Evolutionary conservation across 2,888 invertebrate species (phyloP).

Genomic region (Barypeithes pellucidus): DNA sequence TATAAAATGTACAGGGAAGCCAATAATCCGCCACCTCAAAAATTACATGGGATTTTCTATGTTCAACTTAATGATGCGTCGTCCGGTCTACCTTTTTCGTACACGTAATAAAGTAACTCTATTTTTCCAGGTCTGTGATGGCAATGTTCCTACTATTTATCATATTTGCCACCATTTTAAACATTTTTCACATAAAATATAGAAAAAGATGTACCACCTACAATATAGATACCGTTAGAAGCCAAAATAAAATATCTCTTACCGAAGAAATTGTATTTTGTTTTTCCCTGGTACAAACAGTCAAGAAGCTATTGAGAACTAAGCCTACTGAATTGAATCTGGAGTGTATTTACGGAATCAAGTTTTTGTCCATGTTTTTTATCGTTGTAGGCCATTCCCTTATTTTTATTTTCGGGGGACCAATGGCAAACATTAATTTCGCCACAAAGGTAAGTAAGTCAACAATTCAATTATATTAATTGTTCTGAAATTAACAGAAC

Average conservation of each 20-base stretch:
- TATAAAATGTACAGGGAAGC: too few relatives aligned
- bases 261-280: slow-evolving; percentile 66
- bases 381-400: slow-evolving; percentile 80
- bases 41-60: too few relatives aligned
- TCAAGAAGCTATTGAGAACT: slow-evolving; percentile 75
- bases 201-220: slow-evolving; percentile 58
- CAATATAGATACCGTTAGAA: slow-evolving; percentile 55
- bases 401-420: slow-evolving; percentile 79
- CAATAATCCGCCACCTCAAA: too few relatives aligned
- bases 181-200: slow-evolving; percentile 58
- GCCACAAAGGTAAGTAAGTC: slow-evolving; percentile 73
- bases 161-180: slow-evolving; percentile 61
- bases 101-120: too few relatives aligned
- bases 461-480: too few relatives aligned
- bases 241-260: slow-evolving; percentile 42
- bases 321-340: slow-evolving; percentile 76
- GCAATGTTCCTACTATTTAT: slow-evolving; percentile 60
- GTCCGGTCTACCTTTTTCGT: too few relatives aligned
- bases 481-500: too few relatives aligned
- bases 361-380: slow-evolving; percentile 79
- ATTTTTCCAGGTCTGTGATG: slow-evolving; percentile 59
- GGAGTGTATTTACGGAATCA: slow-evolving; percentile 75
- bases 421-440: slow-evolving; percentile 78
- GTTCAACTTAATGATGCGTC: not conserved
- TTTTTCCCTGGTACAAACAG: slow-evolving; percentile 76